These are phyloP conservation scores for Tonatia bakeri DNA, from an alignment of 2,113 vertebrate species.

Conservation along the genomic window DNA sequence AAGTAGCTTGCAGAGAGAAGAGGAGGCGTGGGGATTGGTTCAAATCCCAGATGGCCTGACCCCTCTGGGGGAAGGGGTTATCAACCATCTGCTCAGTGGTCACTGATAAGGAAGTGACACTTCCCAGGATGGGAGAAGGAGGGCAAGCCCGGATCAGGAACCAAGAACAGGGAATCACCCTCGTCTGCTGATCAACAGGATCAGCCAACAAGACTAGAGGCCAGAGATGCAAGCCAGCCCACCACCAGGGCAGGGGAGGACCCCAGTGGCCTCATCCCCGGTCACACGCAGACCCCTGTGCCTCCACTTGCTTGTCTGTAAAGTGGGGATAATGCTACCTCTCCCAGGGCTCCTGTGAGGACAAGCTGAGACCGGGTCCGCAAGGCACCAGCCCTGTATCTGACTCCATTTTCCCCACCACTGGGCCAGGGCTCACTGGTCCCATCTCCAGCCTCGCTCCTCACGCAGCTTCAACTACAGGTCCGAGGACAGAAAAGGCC, in stretches of 20 bases:
- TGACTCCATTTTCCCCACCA: not conserved
- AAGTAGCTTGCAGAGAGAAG: not conserved
- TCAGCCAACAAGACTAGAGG: not conserved
- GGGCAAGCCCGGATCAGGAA: not conserved
- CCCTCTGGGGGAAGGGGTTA: not conserved
- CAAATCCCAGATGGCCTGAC: not conserved
- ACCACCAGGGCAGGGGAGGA: accelerated
- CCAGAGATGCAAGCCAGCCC: not conserved
- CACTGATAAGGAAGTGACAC: conserved; percentile 33
- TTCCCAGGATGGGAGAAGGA: not conserved
- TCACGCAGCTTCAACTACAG: not conserved
- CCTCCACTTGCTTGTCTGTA: not conserved
- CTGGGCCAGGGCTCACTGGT: not conserved
- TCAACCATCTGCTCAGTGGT: not conserved
- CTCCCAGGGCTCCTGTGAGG: not conserved
- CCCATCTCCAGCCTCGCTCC: not conserved
- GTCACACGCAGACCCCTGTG: not conserved
- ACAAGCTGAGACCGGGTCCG: accelerated
- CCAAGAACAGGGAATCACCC: not conserved
- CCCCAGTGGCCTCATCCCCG: not conserved
- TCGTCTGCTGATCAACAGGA: not conserved
- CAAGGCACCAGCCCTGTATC: not conserved
- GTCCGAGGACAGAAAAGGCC: not conserved
- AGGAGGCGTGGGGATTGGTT: not conserved
- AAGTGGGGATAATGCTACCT: not conserved